Evolutionary conservation across 2,113 vertebrate genomes (phyloP), one percentile per base, ranked within the genome.

Genomic region (Boleophthalmus pectinirostris): DNA sequence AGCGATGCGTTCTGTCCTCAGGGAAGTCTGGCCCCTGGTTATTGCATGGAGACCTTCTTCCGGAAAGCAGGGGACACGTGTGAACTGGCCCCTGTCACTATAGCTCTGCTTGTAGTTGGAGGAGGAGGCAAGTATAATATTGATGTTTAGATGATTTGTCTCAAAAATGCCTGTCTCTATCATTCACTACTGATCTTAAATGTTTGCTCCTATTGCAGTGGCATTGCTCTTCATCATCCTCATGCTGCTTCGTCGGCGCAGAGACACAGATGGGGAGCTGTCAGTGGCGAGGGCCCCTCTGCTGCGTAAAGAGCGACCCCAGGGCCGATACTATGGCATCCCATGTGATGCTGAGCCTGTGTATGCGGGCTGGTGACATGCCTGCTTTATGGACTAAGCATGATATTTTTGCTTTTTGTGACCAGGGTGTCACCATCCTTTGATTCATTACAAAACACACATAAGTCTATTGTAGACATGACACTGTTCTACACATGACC

Each of bases 21-120:
- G 15, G 96, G 96, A 73, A 96, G 94, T 25, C 57, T 84, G 0
- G 91, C 90, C 51, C 95, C 94, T 0, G 82, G 86, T 0, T 96
- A 94, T 89, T 97, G 96, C 89, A 96, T 95, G 95, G 95, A 96
- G 82, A 90, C 94, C 1, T 96, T 97, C 81, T 93, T 96, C 13
- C 91, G 92, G 38, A 96, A 95, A 90, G 85, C 79, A 1, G 95
- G 94, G 29, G 85, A 93, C 58, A 93, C 90, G 0, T 97, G 96
- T 89, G 93, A 93, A 85, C 82, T 96, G 66, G 92, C 95, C 0
- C 95, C 96, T 15, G 84, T 96, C 70, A 91, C 85, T 0, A 93
- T 96, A 7, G 70, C 93, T 57, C 86, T 96, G 66, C 88, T 97
- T 68, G 93, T 94, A 1, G 75, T 94, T 73, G 90, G 88, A 77